A percentile compares a stretch with the other conserved stretches of the same genome.
Conservation (phyloP, 2,888 invertebrate species). For the Pedicia rivosa region DNA sequence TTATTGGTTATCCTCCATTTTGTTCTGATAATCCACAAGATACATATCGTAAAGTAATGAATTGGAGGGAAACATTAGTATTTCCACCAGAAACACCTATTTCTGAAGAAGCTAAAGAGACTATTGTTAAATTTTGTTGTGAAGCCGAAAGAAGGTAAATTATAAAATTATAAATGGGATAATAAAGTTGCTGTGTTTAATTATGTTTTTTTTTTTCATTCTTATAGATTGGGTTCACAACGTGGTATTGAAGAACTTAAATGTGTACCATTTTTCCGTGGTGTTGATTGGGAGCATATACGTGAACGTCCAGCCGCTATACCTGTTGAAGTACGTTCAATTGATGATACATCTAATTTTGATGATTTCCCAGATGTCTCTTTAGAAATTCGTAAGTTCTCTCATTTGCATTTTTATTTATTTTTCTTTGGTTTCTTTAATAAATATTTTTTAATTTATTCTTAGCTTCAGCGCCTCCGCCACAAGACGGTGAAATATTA, state of each 20-base stretch:
- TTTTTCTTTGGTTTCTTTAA: background rate
- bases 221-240: conserved; percentile 54
- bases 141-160: conserved; percentile 71
- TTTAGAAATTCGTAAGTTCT: conserved; percentile 85
- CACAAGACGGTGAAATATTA: conserved; percentile 82
- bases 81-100: conserved; percentile 99
- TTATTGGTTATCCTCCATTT: conserved; percentile 99
- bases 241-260: conserved; percentile 90
- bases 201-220: conserved; percentile 18
- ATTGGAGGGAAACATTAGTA: conserved; percentile 95
- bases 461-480: conserved; percentile 69
- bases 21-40: conserved; percentile 73
- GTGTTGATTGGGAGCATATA: conserved; percentile 98
- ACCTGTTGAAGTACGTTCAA: conserved; percentile 92
- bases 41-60: conserved; percentile 77
- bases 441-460: background rate
- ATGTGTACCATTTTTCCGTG: conserved; percentile 83
- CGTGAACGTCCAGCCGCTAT: conserved; percentile 96
- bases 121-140: conserved; percentile 91
- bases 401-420: background rate
- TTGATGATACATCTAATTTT: conserved; percentile 99
- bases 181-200: background rate
- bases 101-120: conserved; percentile 91
- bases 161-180: conserved; percentile 28
- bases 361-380: conserved; percentile 99